phyloP scores from a whole-genome alignment of 2,797 vertebrate species.

The Pseudochirops corinnae region DNA sequence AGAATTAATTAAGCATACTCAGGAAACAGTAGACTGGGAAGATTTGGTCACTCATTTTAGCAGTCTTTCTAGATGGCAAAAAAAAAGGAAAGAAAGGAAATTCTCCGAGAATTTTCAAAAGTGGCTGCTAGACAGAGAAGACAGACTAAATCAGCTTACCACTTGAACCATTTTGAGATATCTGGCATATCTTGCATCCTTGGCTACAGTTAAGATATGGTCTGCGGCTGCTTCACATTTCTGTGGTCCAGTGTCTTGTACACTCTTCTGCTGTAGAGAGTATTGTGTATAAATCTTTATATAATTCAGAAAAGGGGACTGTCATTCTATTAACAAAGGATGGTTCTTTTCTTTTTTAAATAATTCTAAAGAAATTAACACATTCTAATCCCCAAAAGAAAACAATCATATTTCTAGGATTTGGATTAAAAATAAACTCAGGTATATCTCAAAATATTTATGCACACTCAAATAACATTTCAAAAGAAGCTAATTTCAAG shows the following conservation, averaged over 20 bases:
- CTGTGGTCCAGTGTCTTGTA: conserved; percentile 83
- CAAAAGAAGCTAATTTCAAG: conserved; percentile 55
- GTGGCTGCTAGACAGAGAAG: conserved; percentile 69
- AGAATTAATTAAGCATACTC: conserved; percentile 42
- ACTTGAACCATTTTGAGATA: conserved; percentile 99
- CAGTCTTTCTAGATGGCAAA: conserved; percentile 59
- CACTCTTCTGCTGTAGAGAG: conserved; percentile 82
- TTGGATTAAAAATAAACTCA: conserved; percentile 61
- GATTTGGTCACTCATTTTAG: conserved; percentile 61
- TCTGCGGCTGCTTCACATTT: conserved; percentile 87
- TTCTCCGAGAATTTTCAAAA: conserved; percentile 56
- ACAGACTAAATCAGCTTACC: conserved; percentile 87
- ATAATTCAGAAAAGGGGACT: conserved; percentile 52
- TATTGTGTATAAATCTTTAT: conserved; percentile 69
- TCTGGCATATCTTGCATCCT: conserved; percentile 95
- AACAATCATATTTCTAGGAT: conserved; percentile 58
- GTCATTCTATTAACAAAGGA: conserved; percentile 67
- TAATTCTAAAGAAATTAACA: conserved; percentile 62
- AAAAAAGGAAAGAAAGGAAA: conserved; percentile 49
- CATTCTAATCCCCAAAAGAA: background rate
- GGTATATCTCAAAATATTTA: conserved; percentile 60
- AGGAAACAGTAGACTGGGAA: conserved; percentile 60
- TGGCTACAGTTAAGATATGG: conserved; percentile 93
- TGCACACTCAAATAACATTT: conserved; percentile 53
- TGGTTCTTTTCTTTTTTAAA: conserved; percentile 53